phyloP scores from a whole-genome alignment of 2,797 vertebrate species.

The Enteromius unitaeniatus region DNA sequence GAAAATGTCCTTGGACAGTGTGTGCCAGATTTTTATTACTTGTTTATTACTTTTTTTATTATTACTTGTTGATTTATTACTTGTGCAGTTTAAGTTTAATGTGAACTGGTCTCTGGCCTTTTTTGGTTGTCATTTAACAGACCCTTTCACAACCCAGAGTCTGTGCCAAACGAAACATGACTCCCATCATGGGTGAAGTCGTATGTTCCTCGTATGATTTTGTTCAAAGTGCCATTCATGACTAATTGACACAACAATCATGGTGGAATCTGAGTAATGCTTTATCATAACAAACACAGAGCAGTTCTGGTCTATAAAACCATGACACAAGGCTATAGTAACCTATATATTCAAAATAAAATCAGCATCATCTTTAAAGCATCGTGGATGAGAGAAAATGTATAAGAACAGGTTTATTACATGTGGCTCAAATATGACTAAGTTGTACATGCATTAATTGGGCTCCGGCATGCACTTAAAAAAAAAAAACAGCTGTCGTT shows the following conservation, averaged over 20 bases:
- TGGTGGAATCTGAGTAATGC: slow-evolving; percentile 22
- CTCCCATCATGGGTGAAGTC: background rate
- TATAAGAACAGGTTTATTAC: background rate
- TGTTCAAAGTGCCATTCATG: slow-evolving; percentile 22
- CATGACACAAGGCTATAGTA: background rate
- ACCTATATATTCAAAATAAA: background rate
- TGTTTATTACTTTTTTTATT: slow-evolving; percentile 3
- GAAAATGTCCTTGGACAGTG: background rate
- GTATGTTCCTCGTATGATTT: background rate
- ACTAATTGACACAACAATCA: slow-evolving; percentile 22
- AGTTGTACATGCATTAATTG: background rate
- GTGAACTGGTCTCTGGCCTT: slow-evolving; percentile 1
- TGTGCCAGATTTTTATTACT: background rate
- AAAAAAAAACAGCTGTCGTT: slow-evolving; percentile 21
- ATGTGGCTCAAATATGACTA: background rate
- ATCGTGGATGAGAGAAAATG: background rate
- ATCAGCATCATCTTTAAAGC: background rate
- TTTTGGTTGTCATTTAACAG: slow-evolving; percentile 29
- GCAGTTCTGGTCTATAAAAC: slow-evolving; percentile 28
- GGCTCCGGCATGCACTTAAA: slow-evolving; percentile 2
- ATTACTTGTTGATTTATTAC: slow-evolving; percentile 23
- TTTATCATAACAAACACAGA: slow-evolving; percentile 35
- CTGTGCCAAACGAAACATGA: background rate
- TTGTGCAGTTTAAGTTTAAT: slow-evolving; percentile 13
- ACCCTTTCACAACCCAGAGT: slow-evolving; percentile 15